A percentile compares a stretch with the other conserved stretches of the same genome.
Evolutionary conservation across 1,140 invertebrate genomes (phyloP).

Genomic region (Drosophila mojavensis): DNA sequence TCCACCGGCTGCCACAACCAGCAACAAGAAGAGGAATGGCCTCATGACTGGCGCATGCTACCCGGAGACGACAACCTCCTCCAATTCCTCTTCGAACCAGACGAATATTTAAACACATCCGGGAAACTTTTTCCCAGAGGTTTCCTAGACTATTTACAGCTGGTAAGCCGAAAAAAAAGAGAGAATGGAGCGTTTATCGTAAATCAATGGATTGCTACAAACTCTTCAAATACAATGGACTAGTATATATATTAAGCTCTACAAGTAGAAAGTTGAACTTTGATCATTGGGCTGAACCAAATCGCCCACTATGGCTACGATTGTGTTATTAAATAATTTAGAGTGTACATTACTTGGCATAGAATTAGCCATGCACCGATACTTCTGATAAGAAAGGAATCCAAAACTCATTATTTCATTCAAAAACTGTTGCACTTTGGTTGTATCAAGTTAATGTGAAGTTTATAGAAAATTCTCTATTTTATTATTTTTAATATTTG

Average conservation of each 20-base stretch:
- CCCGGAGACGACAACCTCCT: slow-evolving; percentile 52
- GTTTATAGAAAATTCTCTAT: background rate
- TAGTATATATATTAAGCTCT: background rate
- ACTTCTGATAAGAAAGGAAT: background rate
- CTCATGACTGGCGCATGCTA: slow-evolving; percentile 22
- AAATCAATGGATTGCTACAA: background rate
- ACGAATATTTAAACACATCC: slow-evolving; percentile 27
- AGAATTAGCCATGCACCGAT: background rate
- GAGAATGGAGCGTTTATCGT: background rate
- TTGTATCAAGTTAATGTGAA: background rate
- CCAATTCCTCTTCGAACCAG: slow-evolving; percentile 36
- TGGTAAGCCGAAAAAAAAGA: no score
- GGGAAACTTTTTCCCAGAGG: background rate
- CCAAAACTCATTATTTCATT: background rate
- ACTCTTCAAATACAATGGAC: background rate
- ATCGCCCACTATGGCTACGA: background rate
- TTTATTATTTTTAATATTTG: background rate
- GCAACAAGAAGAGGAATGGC: slow-evolving; percentile 31
- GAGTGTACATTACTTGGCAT: background rate
- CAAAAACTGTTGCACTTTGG: background rate
- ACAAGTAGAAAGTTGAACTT: background rate
- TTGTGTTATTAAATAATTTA: background rate
- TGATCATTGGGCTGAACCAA: no score
- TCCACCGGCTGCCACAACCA: slow-evolving; percentile 50
- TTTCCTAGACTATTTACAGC: slow-evolving; percentile 6